A percentile compares a stretch with the other conserved stretches of the same genome.
phyloP scores from a whole-genome alignment of 2,888 invertebrate species.

The Eugnorisma glareosa region DNA sequence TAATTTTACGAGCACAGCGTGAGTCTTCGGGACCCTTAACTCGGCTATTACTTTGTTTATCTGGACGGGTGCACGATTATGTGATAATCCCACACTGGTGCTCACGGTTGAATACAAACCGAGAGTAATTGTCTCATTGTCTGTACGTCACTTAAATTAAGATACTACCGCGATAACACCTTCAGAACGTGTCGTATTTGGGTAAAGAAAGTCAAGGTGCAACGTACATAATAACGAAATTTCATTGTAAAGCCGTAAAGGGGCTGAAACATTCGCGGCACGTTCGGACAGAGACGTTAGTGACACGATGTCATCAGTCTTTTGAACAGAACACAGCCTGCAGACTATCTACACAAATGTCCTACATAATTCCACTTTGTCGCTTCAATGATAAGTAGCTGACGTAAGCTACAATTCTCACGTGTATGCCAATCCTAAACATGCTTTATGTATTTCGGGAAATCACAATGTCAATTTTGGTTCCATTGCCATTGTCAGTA shows the following conservation, averaged over 20 bases:
- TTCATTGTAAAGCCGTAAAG: conserved; percentile 52
- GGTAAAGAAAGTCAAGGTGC: conserved; percentile 72
- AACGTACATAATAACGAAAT: conserved; percentile 59
- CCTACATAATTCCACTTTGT: conserved; percentile 17
- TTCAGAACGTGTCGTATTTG: conserved; percentile 73
- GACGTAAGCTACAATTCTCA: conserved; percentile 31
- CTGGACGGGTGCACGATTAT: conserved; percentile 53
- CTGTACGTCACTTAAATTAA: conserved; percentile 69
- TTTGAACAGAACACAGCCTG: conserved; percentile 30
- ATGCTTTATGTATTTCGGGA: conserved; percentile 10
- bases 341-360: conserved; percentile 12
- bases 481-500: conserved; percentile 22
- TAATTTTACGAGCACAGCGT: conserved; percentile 55
- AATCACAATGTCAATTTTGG: conserved; percentile 20
- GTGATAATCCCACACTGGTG: conserved; percentile 69
- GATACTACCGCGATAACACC: conserved; percentile 68
- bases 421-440: conserved; percentile 1
- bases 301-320: conserved; percentile 45
- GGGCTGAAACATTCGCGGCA: conserved; percentile 56
- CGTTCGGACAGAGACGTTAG: conserved; percentile 52
- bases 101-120: conserved; percentile 64
- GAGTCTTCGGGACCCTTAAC: conserved; percentile 38
- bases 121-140: conserved; percentile 73
- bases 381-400: conserved; percentile 25
- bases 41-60: conserved; percentile 49